Evolutionary conservation across 2,113 vertebrate species (phyloP).

Genomic region (Bambusicola thoracicus): DNA sequence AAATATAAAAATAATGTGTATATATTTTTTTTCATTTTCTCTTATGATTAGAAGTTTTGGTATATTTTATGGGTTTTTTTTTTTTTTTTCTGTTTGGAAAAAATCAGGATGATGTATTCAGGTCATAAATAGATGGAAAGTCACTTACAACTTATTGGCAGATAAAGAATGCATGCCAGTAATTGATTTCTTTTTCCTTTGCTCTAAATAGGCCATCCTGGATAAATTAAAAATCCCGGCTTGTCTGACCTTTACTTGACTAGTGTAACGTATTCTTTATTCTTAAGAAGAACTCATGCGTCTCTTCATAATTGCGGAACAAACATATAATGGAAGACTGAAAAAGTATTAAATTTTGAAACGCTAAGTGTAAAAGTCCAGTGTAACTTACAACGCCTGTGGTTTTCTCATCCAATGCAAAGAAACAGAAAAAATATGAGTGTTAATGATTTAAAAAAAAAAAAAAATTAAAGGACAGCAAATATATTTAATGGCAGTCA

Average conservation of each 20-base stretch:
- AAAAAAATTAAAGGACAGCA: background rate
- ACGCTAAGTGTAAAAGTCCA: background rate
- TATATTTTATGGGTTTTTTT: background rate
- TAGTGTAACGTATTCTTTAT: background rate
- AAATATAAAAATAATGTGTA: background rate
- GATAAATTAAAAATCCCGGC: background rate
- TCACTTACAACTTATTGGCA: background rate
- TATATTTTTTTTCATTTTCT: background rate
- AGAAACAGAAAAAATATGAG: background rate
- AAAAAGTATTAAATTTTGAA: background rate
- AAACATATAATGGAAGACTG: background rate
- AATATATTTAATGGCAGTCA: background rate
- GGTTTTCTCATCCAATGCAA: background rate
- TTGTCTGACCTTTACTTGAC: background rate
- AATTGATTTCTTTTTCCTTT: background rate
- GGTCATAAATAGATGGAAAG: background rate
- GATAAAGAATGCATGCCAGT: accelerated
- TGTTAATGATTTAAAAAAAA: background rate
- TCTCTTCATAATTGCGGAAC: background rate
- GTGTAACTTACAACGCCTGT: background rate
- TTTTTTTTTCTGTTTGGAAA: background rate
- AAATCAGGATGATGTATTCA: background rate
- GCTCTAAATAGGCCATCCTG: background rate
- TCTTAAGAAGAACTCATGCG: background rate
- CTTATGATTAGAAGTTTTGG: background rate